These are phyloP conservation scores for Atta cephalotes DNA, from an alignment of 1,140 invertebrate species.

Conservation along the genomic window DNA sequence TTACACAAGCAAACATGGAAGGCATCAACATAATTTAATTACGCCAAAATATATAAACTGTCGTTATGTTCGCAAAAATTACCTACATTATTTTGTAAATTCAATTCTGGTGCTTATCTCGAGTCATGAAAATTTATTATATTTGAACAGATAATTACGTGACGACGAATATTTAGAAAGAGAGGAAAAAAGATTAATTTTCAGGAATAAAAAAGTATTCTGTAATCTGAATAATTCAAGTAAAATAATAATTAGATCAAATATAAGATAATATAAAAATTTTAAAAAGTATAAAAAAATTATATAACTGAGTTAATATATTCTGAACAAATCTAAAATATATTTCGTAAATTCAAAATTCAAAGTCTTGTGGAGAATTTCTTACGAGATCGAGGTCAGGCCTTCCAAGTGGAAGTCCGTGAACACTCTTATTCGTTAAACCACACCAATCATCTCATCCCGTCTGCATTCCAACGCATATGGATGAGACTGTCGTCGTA, in stretches of 20 bases:
- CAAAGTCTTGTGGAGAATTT: background rate
- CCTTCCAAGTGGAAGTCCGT: background rate
- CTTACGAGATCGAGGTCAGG: background rate
- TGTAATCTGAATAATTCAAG: background rate
- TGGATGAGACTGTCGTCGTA: conserved; percentile 22
- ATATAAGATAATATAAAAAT: background rate
- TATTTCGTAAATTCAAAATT: background rate
- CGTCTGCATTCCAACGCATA: conserved; percentile 3
- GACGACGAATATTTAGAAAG: background rate
- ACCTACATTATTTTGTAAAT: conserved; percentile 36
- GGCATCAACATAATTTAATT: background rate
- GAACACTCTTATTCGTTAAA: conserved; percentile 6
- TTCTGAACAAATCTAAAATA: background rate
- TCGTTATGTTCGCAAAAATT: conserved; percentile 12
- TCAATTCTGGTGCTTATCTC: conserved; percentile 4
- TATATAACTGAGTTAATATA: background rate
- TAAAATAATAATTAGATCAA: background rate
- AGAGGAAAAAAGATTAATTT: background rate
- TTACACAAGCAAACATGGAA: background rate
- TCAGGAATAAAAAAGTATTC: conserved; percentile 1
- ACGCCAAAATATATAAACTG: background rate
- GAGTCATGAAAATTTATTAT: conserved; percentile 17
- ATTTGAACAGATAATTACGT: background rate
- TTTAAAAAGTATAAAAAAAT: background rate
- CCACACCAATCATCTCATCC: background rate